Conservation (phyloP, 1,140 invertebrate genomes). For the Euura lappo region DNA sequence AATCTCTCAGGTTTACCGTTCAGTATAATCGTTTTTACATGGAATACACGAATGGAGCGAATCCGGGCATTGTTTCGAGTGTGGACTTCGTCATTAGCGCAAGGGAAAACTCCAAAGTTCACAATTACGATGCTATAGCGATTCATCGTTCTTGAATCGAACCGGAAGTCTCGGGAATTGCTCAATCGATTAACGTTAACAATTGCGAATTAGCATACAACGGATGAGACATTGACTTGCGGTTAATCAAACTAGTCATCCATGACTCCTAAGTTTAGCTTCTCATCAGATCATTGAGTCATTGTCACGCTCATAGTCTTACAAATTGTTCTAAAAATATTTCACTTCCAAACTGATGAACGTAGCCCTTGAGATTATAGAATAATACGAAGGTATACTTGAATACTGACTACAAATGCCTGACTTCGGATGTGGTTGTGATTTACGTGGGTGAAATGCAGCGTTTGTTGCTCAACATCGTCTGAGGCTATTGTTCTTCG, state of each 20-base stretch:
- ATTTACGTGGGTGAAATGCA: not conserved
- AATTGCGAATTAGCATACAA: slow-evolving; percentile 7
- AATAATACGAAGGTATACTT: too few relatives aligned
- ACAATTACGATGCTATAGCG: too few relatives aligned
- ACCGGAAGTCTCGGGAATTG: not conserved
- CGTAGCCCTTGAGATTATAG: too few relatives aligned
- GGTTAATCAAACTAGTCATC: not conserved
- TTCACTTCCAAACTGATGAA: not conserved
- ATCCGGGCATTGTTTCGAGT: too few relatives aligned
- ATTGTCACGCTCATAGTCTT: not conserved
- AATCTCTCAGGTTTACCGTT: too few relatives aligned
- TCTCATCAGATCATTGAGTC: not conserved
- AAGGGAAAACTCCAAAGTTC: too few relatives aligned
- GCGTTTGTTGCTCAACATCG: not conserved
- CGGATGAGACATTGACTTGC: not conserved
- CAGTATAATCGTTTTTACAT: too few relatives aligned
- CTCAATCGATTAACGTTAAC: not conserved
- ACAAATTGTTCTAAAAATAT: not conserved
- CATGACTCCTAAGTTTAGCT: too few relatives aligned
- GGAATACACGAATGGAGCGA: too few relatives aligned
- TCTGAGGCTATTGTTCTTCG: not conserved
- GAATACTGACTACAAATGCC: not conserved
- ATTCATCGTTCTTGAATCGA: not conserved
- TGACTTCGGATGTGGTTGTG: not conserved
- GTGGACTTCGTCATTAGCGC: too few relatives aligned